Base-by-base conservation (phyloP, 2,113 vertebrate genomes). In the Malurus elegans region DNA sequence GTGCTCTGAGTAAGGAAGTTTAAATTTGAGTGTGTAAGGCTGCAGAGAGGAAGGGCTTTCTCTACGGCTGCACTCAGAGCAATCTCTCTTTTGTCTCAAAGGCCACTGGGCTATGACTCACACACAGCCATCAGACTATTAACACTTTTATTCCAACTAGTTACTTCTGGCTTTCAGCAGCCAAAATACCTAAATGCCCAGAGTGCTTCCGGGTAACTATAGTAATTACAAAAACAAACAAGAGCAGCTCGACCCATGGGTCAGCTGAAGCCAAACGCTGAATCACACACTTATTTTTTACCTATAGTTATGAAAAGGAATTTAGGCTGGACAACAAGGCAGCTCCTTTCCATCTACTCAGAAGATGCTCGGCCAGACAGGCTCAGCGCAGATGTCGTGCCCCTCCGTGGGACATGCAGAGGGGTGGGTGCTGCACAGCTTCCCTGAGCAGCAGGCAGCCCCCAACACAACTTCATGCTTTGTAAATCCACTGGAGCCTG, bases 191-290 rank as follows among this genome's bases (percentile, higher is more conserved):
- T 92, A 94, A 94, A 85, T 90, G 51, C 58, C 74, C 79, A 50
- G 76, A 83, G 76, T 81, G 87, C 94, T 96, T 96, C 93, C 92
- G 73, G 57, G 96, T 97, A 95, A 96, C 97, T 96, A 97, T 97
- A 96, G 97, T 92, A 97, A 97, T 97, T 61, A 78, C 72, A 91
- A 88, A 86, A 97, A 97, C 96, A 97, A 97, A 97, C 92, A 97
- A 61, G 79, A 88, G 86, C 79, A 86, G 64, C 51, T 90, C 8
- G 15, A 90, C 93, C 90, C 86, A 7, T 7, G 73, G 93, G 92
- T 86, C 96, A 84, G 83, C 75, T 70, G 81, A 95, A 95, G 94
- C 88, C 92, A 95, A 95, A 56, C 65, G 91, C 69, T 94, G 95
- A 97, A 97, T 96, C 97, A 96, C 69, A 71, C 83, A 14, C 69